Evolutionary conservation across 2,113 vertebrate genomes (phyloP), one percentile per base, ranked within the genome.

Genomic region (Corythornis cristatus): DNA sequence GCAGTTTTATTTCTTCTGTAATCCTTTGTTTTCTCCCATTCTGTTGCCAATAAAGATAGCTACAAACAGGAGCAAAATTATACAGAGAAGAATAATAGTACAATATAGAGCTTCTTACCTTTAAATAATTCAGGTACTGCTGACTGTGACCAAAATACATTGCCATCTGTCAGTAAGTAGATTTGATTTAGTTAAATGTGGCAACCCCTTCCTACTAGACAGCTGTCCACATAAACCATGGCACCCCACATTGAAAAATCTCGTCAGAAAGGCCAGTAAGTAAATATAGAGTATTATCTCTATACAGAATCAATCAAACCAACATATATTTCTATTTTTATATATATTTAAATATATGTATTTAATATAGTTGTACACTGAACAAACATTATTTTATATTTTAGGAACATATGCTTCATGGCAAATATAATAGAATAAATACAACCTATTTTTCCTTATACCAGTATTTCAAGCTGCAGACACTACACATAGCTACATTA

Each of bases 161-260:
- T 84, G n/a, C 91, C 89, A 90, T 92, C 89, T 96, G 83, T 71
- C 57, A 90, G 43, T 22, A 86, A 57, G 17, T 72, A 71, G 72
- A 86, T 93, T 86, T 71, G 83, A 83, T 93, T 90, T 70, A 86
- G 73, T 50, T 78, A 64, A 86, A 60, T 18, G 46, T 67, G 46
- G 20, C 65, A 90, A 56, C 74, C 15, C 6, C 7, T 93, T 92
- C 58, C 61, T 54, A 23, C 64, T 54, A 61, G 90, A 88, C 94
- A 92, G 60, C 68, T 94, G 91, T 84, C 33, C 46, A 40, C 68
- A 92, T 77, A 93, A 92, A 88, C 43, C 42, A 46, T 6, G 2
- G 15, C 28, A 81, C 10, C 6, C 33, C 10, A 22, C 1, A 2
- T 10, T 56, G 46, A 81, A 88, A 93, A 81, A 74, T 53, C 68